Conservation (phyloP, 2,113 vertebrate genomes). For the Cyanoramphus novaezelandiae region DNA sequence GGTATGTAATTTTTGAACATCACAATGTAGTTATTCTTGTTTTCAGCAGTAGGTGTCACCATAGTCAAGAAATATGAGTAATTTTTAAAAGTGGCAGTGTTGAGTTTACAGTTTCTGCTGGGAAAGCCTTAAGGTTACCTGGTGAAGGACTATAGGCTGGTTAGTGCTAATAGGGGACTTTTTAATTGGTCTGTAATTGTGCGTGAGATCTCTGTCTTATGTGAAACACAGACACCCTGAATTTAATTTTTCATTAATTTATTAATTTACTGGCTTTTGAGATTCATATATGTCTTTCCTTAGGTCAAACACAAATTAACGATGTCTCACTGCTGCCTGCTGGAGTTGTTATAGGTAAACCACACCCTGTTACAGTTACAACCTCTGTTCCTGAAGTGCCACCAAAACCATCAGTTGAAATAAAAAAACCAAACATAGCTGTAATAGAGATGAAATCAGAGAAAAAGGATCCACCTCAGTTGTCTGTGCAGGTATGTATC, state of each 20-base stretch:
- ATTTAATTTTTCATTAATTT: neutral
- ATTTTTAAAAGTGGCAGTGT: neutral
- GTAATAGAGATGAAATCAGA: conserved; percentile 75
- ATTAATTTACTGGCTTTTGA: neutral
- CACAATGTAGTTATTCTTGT: neutral
- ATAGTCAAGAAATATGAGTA: neutral
- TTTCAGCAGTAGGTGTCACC: conserved; percentile 46
- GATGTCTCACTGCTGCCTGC: conserved; percentile 58
- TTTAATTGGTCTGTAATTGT: neutral
- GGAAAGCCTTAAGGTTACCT: neutral
- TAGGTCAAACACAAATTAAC: conserved; percentile 82
- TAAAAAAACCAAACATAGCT: conserved; percentile 73
- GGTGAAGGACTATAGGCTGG: neutral
- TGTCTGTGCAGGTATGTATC: conserved; percentile 81
- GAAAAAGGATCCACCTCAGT: conserved; percentile 73
- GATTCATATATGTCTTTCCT: neutral
- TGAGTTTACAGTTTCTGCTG: neutral
- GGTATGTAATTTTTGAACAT: neutral
- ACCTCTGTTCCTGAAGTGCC: conserved; percentile 71
- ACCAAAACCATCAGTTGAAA: conserved; percentile 32
- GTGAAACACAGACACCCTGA: neutral
- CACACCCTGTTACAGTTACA: conserved; percentile 70
- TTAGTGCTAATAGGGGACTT: neutral
- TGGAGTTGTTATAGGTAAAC: conserved; percentile 54
- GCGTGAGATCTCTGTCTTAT: neutral